Evolutionary conservation across 2,113 vertebrate genomes (phyloP).

Genomic region (Callipepla californica): DNA sequence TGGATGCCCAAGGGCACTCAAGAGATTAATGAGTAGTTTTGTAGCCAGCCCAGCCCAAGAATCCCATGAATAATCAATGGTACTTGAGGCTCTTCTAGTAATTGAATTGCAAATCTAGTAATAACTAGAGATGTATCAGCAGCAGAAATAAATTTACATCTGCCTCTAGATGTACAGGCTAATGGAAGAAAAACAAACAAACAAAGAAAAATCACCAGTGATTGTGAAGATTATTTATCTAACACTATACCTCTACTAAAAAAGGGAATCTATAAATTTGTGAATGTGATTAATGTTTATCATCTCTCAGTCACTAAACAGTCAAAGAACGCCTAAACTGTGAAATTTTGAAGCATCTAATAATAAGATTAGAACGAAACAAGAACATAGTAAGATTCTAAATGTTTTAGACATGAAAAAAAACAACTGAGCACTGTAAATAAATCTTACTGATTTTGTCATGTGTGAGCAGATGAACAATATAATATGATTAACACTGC

Average conservation of each 20-base stretch:
- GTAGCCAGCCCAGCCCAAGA: slow-evolving; percentile 53
- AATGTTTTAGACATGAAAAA: neutral
- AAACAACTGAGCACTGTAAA: neutral
- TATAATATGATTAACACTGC: neutral
- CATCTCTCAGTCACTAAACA: neutral
- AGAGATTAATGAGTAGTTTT: slow-evolving; percentile 75
- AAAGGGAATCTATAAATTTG: slow-evolving; percentile 22
- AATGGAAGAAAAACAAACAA: neutral
- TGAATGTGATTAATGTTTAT: slow-evolving; percentile 36
- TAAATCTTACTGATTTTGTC: neutral
- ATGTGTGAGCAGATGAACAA: neutral
- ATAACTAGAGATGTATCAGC: slow-evolving; percentile 68
- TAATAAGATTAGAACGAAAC: neutral
- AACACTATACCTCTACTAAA: slow-evolving; percentile 34
- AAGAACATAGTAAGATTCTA: neutral
- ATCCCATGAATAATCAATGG: slow-evolving; percentile 77
- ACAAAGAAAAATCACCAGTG: neutral
- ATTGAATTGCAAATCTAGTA: slow-evolving; percentile 75
- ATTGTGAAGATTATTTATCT: slow-evolving; percentile 61
- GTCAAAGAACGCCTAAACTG: neutral
- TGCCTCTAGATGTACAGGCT: slow-evolving; percentile 54
- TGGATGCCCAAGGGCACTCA: slow-evolving; percentile 49
- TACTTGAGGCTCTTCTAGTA: slow-evolving; percentile 64
- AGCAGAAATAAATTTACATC: slow-evolving; percentile 53
- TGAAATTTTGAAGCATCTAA: neutral